Evolutionary conservation across 2,888 invertebrate genomes (phyloP), one percentile per base, ranked within the genome.

Genomic region (Fragum fragum): DNA sequence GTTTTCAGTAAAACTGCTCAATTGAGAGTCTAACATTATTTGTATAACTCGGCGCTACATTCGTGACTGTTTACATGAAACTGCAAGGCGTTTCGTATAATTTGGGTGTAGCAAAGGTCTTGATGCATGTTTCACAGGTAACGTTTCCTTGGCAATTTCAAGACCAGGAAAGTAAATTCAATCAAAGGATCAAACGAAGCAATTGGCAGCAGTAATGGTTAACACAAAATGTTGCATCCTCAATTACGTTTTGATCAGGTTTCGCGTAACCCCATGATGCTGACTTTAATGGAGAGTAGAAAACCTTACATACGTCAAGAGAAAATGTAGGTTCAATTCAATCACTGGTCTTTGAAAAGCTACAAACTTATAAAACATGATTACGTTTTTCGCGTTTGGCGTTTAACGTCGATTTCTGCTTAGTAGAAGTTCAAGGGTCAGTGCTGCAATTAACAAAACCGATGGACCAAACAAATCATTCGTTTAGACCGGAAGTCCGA

Each of bases 231-330:
- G 28, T 47, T 47, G 32, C 69, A 52, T 69, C 32, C 52, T 52
- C n/a, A 42, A 28, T 52, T 69, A 42, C 23, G 69, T 47, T 52
- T 69, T 42, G 61, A 61, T 61, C 61, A 61, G 28, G 29, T 61
- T 61, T 11, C 61, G 18, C 32, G 14, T 61, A 32, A 47, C 61
- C 61, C 61, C 28, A 26, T 14, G 61, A 61, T 32, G 61, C 26
- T 61, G 32, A 23, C 32, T 28, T 28, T 32, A 29, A 61, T 61
- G 61, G 26, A 26, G 61, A 32, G 26, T 7, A 26, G 9, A 32
- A 61, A 32, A 9, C 6, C 61, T 26, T 57, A 57, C 23, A 57
- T 7, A 57, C 6, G 18, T 16, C 52, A 52, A 3, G 5, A 21
- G 23, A 57, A 57, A 26, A 23, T 23, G 57, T 57, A 6, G 57